phyloP scores from a whole-genome alignment of 2,113 vertebrate genomes.

The Hippocampus barbouri region DNA sequence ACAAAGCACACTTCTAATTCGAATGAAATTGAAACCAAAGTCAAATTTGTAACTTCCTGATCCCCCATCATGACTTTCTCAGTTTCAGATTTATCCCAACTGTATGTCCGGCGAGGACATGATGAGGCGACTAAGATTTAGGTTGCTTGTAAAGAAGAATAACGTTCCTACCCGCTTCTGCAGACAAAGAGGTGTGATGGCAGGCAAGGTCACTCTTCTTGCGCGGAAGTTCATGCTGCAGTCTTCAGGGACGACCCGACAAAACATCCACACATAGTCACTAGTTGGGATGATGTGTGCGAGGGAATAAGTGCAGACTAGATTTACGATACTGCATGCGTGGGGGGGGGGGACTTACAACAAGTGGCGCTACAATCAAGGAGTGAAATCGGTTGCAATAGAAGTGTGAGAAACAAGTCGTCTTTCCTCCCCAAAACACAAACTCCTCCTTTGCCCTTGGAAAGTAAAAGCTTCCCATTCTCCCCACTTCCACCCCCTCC shows the following conservation, averaged over 20 bases:
- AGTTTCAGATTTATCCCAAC: too few relatives aligned
- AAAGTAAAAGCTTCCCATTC: constrained; percentile 51
- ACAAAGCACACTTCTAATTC: too few relatives aligned
- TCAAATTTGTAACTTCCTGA: too few relatives aligned
- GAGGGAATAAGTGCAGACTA: background rate
- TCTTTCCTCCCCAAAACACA: constrained; percentile 69
- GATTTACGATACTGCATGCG: background rate
- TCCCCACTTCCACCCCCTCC: background rate
- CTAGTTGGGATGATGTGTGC: background rate
- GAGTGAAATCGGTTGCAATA: constrained; percentile 24
- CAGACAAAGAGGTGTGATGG: constrained; percentile 83
- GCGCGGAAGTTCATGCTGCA: constrained; percentile 83
- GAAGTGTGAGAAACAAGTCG: constrained; percentile 68
- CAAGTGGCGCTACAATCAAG: background rate
- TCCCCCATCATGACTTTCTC: too few relatives aligned
- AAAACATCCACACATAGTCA: constrained; percentile 52
- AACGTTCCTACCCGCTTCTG: constrained; percentile 83
- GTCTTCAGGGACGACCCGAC: constrained; percentile 33
- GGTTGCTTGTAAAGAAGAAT: background rate
- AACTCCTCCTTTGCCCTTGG: constrained; percentile 88
- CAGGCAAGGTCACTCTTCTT: constrained; percentile 87
- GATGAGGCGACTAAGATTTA: background rate
- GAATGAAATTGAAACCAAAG: too few relatives aligned
- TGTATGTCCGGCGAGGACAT: background rate
- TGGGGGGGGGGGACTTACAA: background rate